These are phyloP conservation scores for Epicampocera succincta DNA, from an alignment of 2,888 invertebrate genomes.

Conservation along the genomic window DNA sequence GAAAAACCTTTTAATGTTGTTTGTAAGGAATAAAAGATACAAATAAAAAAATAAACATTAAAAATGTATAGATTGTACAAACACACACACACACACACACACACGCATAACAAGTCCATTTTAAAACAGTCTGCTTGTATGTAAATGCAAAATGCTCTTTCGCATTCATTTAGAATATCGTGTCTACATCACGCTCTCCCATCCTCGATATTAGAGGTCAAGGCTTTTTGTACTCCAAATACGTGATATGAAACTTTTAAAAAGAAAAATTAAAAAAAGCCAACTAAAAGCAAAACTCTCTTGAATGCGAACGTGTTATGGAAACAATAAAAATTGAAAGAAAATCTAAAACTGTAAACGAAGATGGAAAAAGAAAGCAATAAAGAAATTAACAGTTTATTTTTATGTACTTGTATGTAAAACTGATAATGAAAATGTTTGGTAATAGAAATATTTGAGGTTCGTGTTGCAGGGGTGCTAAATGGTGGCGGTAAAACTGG, in stretches of 20 bases:
- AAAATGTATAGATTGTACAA: too few relatives aligned
- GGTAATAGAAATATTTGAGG: too few relatives aligned
- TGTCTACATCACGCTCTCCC: conserved; percentile 4
- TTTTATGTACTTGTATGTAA: not conserved
- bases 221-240: conserved; percentile 54
- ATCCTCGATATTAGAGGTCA: conserved; percentile 58
- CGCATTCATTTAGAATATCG: not conserved
- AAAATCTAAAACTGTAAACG: not conserved
- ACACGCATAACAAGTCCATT: too few relatives aligned
- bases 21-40: too few relatives aligned
- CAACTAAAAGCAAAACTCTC: conserved; percentile 6
- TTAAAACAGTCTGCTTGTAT: too few relatives aligned
- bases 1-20: too few relatives aligned
- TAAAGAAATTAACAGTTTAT: conserved; percentile 33
- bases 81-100: too few relatives aligned
- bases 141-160: too few relatives aligned
- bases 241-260: conserved; percentile 55
- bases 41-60: too few relatives aligned
- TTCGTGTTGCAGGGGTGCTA: too few relatives aligned
- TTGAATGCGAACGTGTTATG: conserved; percentile 32
- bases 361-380: conserved; percentile 6
- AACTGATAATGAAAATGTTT: not conserved
- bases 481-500: too few relatives aligned
- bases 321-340: conserved; percentile 23
- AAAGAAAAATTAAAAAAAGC: conserved; percentile 42